Conservation (phyloP, 2,888 invertebrate species). For the Meganola albula region DNA sequence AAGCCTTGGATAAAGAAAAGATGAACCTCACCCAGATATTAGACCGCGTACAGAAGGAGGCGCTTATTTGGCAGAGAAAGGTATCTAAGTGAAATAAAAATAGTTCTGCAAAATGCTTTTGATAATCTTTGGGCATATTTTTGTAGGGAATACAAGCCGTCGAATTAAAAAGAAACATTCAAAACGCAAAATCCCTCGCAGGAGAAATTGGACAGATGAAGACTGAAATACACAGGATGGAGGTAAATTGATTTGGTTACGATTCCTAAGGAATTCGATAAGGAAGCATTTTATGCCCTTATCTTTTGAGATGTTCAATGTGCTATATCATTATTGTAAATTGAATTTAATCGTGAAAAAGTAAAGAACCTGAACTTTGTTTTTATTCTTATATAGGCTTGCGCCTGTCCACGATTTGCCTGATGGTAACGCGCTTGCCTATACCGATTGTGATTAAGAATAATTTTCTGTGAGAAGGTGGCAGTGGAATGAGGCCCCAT, state of each 20-base stretch:
- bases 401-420: too few relatives aligned
- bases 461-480: too few relatives aligned
- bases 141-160: conserved; percentile 81
- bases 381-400: too few relatives aligned
- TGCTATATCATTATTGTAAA: not conserved
- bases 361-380: too few relatives aligned
- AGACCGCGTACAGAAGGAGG: conserved; percentile 80
- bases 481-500: too few relatives aligned
- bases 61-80: conserved; percentile 89
- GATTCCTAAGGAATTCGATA: not conserved
- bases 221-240: conserved; percentile 90
- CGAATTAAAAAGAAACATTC: conserved; percentile 83
- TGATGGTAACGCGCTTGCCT: too few relatives aligned
- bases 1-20: conserved; percentile 81
- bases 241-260: conserved; percentile 64
- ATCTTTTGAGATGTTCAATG: not conserved
- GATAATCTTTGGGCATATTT: too few relatives aligned
- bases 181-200: conserved; percentile 79
- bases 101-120: too few relatives aligned
- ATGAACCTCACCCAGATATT: conserved; percentile 79
- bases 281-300: not conserved
- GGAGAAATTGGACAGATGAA: conserved; percentile 88
- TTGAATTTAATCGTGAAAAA: not conserved
- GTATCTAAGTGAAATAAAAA: conserved; percentile 42
- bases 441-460: too few relatives aligned